phyloP scores from a whole-genome alignment of 2,797 vertebrate genomes.

The Manis crassicaudata region DNA sequence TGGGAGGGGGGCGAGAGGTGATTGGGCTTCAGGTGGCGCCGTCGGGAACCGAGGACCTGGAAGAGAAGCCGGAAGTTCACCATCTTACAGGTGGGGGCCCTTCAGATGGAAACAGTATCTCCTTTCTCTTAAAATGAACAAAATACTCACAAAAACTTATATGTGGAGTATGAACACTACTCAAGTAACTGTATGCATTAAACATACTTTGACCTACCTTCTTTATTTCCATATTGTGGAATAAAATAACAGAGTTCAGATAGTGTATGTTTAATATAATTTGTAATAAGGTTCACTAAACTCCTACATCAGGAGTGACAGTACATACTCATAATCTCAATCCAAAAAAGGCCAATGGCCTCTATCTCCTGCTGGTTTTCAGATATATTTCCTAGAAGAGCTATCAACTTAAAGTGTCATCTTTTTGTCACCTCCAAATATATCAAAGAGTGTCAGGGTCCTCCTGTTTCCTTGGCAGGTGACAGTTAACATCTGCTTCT shows the following conservation, averaged over 20 bases:
- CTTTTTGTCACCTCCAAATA: slow-evolving; percentile 74
- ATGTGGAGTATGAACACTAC: not conserved
- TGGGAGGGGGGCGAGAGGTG: no score
- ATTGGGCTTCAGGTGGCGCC: no score
- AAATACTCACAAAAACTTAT: not conserved
- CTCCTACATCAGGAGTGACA: not conserved
- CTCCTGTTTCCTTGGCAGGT: slow-evolving; percentile 58
- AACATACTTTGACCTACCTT: not conserved
- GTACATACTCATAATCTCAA: not conserved
- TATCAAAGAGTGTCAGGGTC: slow-evolving; percentile 50
- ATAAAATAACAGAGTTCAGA: not conserved
- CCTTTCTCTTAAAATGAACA: slow-evolving; percentile 44
- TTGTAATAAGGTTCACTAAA: not conserved
- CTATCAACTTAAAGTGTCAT: slow-evolving; percentile 51
- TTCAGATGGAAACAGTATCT: not conserved
- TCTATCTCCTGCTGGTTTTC: not conserved
- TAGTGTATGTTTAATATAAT: not conserved
- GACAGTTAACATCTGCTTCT: slow-evolving; percentile 63
- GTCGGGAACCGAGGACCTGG: no score
- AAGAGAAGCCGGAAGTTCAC: no score
- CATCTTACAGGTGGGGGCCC: no score
- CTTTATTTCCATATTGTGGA: not conserved
- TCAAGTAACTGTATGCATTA: not conserved
- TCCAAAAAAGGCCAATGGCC: not conserved
- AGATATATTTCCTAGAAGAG: slow-evolving; percentile 52